phyloP scores from a whole-genome alignment of 2,113 vertebrate genomes.

The Gallinago jamesoni region DNA sequence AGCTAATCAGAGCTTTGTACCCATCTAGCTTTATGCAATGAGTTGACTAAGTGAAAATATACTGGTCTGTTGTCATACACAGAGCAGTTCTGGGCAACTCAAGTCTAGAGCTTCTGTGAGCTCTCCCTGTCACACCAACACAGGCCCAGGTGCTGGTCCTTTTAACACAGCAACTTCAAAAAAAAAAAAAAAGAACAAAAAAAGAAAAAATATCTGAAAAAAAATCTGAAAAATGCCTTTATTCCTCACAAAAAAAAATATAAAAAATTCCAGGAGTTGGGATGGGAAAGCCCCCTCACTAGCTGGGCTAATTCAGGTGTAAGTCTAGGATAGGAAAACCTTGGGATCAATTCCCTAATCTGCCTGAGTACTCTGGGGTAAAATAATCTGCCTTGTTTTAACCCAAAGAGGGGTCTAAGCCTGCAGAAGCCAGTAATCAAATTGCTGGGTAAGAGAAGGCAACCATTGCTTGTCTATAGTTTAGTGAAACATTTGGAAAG shows the following conservation, averaged over 20 bases:
- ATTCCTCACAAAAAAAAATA: not conserved
- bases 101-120: not conserved
- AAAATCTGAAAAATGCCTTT: not conserved
- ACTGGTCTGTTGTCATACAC: not conserved
- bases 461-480: not conserved
- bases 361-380: accelerated
- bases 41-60: not conserved
- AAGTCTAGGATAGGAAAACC: not conserved
- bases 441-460: not conserved
- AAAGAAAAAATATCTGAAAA: not conserved
- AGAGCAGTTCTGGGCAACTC: not conserved
- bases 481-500: not conserved
- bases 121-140: not conserved
- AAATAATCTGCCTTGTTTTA: not conserved
- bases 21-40: not conserved
- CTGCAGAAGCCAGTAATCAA: not conserved
- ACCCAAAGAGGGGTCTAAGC: not conserved
- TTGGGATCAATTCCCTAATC: not conserved
- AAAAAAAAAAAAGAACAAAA: not conserved
- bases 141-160: not conserved
- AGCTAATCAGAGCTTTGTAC: not conserved
- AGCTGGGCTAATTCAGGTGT: not conserved
- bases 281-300: not conserved
- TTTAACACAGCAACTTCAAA: not conserved
- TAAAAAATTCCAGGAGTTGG: not conserved